Base-by-base conservation (phyloP, 2,113 vertebrate genomes). In the Chlamydotis undulata region DNA sequence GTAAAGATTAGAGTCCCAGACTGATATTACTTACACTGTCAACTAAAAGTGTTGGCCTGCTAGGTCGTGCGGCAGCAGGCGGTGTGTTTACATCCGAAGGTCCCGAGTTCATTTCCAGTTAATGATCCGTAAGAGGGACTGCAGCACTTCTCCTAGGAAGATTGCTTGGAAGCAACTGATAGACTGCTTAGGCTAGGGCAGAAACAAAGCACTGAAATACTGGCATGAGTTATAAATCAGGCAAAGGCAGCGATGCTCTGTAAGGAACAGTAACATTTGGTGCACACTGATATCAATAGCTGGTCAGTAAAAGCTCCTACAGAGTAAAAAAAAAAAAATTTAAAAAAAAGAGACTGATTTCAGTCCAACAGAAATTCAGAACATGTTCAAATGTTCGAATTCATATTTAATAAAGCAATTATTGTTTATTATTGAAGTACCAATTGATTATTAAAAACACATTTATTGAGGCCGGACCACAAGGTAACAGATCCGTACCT, bases 381-480 rank as follows among this genome's bases (percentile, higher is more conserved):
- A 52, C 90, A 35, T 79, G 67, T 80, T 95, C 77, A 50, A 87
- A 90, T 84, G 67, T 80, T 95, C 77, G 47, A 87, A 90, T 84
- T 97, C 91, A 21, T 93, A 83, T 97, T 95, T 94, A 97, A 97
- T 95, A 96, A 83, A 83, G 93, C 73, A 97, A 96, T 97, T 97
- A 95, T 95, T 96, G 94, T 97, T 96, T 97, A 94, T 97, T 95
- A 98, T 96, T 94, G 80, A 97, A 98, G 95, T 96, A 96, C 93
- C 97, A 96, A 97, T 96, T 97, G 97, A 97, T 98, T 96, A 98
- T 98, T 97, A 98, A 94, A 98, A 98, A 94, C 98, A 98, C 94
- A 97, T 98, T 98, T 97, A 96, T 91, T 95, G 94, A 95, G 96
- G 97, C 96, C 92, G 96, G 97, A 90, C 97, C 97, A 96, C 95